Percentiles rank a stretch among this genome's conserved stretches.
Evolutionary conservation across 2,888 invertebrate species (phyloP).

Genomic region (Prostheceraeus crozeri): DNA sequence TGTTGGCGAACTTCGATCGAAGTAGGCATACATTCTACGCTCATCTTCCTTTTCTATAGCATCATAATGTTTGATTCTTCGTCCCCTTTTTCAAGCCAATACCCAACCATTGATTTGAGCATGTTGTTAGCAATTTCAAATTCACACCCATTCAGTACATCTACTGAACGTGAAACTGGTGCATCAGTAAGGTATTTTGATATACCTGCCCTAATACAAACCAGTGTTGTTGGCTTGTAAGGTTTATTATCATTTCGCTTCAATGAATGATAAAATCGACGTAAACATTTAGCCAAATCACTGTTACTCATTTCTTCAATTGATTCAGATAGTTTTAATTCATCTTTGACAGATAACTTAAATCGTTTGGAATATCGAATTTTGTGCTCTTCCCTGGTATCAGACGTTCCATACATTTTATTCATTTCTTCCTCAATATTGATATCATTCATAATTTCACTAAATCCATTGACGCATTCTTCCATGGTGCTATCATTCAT

Average conservation of each 20-base stretch:
- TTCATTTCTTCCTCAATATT: conserved; percentile 1
- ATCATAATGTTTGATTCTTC: conserved; percentile 23
- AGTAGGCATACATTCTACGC: conserved; percentile 27
- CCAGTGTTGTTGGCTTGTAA: background rate
- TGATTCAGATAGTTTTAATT: no score
- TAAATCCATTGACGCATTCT: background rate
- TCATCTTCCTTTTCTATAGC: conserved; percentile 7
- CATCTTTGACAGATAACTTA: no score
- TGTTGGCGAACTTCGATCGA: conserved; percentile 21
- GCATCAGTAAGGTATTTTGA: conserved; percentile 21
- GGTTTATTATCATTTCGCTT: conserved; percentile 7
- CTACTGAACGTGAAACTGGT: conserved; percentile 19
- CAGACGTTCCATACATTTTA: conserved; percentile 6
- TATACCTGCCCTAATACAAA: conserved; percentile 9
- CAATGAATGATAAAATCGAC: conserved; percentile 21
- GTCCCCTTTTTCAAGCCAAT: conserved; percentile 20
- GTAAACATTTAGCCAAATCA: conserved; percentile 22
- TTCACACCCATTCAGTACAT: conserved; percentile 9
- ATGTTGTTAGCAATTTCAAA: conserved; percentile 21
- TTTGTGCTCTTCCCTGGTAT: no score
- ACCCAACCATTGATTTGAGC: conserved; percentile 22
- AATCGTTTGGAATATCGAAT: no score
- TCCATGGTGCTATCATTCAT: background rate
- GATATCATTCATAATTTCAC: conserved; percentile 3
- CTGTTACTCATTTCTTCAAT: background rate